Evolutionary conservation across 2,797 vertebrate genomes (phyloP), one percentile per base, ranked within the genome.

Genomic region (Thamnophis elegans): DNA sequence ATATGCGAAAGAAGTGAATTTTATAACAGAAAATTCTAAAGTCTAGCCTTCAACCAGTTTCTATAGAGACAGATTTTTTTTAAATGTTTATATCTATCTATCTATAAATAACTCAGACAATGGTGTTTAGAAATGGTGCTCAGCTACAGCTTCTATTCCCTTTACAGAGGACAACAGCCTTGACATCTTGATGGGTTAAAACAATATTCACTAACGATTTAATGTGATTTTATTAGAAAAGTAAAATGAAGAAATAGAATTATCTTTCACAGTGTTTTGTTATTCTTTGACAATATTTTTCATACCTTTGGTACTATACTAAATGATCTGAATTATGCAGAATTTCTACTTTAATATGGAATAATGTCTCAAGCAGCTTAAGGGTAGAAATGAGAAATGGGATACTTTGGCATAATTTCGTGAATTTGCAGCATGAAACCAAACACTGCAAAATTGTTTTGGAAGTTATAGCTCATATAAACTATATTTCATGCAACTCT

Each of bases 91-190:
- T 73, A 59, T 87, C 54, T 8, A 59, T 87, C 54, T 8, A 87
- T 42, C 89, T 85, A 90, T 59, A 92, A 92, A 92, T 90, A 92
- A 90, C 85, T n/a, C 56, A 87, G 89, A 90, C 85, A 90, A 73
- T 94, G 94, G 94, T 94, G 93, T 95, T 88, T 93, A 95, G 95
- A 96, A 97, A 96, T 96, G 96, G 92, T 94, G 95, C 96, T 97
- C 96, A 93, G 59, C 36, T 90, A 55, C 51, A 87, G 82, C 60
- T 58, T 92, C 78, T 20, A 89, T 78, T 82, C 86, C 78, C 85
- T 89, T 92, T 89, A 86, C 89, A 86, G 16, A 12, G 20, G 26
- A 73, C 60, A 90, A 20, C 53, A 51, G 90, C 65, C 47, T 51
- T 58, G 53, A 90, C 51, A 26, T 56, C 51, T 32, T 86, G 92